Evolutionary conservation across 2,113 vertebrate genomes (phyloP).

Genomic region (Strigops habroptila): DNA sequence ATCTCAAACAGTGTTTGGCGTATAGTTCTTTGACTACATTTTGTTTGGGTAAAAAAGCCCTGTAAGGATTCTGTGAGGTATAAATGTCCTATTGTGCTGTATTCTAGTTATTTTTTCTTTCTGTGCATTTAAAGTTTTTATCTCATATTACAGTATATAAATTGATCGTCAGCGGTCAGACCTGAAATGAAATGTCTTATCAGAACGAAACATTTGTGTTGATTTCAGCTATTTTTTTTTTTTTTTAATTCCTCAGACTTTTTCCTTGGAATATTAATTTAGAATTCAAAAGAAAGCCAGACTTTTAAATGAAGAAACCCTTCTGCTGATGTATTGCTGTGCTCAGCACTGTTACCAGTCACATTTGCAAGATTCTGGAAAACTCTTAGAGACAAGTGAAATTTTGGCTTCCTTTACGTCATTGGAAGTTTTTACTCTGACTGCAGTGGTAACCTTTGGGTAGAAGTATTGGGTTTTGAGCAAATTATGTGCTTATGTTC

Average conservation of each 20-base stretch:
- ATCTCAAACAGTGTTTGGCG: background rate
- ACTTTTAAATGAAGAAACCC: background rate
- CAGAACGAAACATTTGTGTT: background rate
- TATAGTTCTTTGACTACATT: background rate
- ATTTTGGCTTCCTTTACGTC: background rate
- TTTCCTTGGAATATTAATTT: background rate
- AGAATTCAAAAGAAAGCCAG: background rate
- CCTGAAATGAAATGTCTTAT: background rate
- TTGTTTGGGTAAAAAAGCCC: background rate
- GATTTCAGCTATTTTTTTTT: background rate
- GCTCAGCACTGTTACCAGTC: background rate
- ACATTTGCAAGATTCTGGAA: background rate
- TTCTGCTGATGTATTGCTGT: background rate
- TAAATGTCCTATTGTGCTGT: background rate
- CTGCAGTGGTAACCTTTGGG: background rate
- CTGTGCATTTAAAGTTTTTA: background rate
- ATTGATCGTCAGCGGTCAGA: background rate
- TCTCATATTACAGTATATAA: background rate
- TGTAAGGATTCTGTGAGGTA: background rate
- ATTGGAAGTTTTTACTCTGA: background rate
- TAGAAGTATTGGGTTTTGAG: background rate
- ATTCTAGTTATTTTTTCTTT: background rate
- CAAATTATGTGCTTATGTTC: background rate
- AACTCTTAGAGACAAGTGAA: background rate
- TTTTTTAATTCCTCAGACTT: background rate